phyloP scores from a whole-genome alignment of 92 coral and sea anemone genomes.

The Paramuricea clavata region DNA sequence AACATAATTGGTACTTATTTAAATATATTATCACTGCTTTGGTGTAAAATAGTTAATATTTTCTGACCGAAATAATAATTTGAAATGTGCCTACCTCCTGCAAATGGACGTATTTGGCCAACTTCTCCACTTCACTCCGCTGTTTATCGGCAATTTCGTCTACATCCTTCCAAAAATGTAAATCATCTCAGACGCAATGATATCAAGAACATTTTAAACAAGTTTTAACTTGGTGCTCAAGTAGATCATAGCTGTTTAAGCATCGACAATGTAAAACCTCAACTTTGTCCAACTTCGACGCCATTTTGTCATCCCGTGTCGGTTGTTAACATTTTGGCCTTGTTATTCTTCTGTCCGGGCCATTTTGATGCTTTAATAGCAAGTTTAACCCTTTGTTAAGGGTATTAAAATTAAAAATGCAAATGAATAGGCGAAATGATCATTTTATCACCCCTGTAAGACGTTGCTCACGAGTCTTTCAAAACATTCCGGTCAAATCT shows the following conservation, averaged over 20 bases:
- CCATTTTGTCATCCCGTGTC: neutral
- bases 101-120: conserved; percentile 5
- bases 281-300: no score
- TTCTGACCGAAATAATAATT: neutral
- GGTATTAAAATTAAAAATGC: neutral
- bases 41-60: neutral
- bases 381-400: neutral
- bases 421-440: neutral
- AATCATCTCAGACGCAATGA: neutral
- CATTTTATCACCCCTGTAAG: neutral
- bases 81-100: neutral
- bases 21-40: neutral
- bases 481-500: neutral
- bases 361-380: neutral
- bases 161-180: neutral
- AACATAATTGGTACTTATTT: neutral
- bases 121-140: neutral
- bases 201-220: neutral
- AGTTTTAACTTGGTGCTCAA: neutral
- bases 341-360: no score
- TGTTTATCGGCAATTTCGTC: neutral
- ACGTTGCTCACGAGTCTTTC: conserved; percentile 1
- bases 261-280: neutral
- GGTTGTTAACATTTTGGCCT: neutral
- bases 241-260: neutral